These are phyloP conservation scores for Gadus macrocephalus DNA, from an alignment of 2,113 vertebrate genomes.

Conservation along the genomic window DNA sequence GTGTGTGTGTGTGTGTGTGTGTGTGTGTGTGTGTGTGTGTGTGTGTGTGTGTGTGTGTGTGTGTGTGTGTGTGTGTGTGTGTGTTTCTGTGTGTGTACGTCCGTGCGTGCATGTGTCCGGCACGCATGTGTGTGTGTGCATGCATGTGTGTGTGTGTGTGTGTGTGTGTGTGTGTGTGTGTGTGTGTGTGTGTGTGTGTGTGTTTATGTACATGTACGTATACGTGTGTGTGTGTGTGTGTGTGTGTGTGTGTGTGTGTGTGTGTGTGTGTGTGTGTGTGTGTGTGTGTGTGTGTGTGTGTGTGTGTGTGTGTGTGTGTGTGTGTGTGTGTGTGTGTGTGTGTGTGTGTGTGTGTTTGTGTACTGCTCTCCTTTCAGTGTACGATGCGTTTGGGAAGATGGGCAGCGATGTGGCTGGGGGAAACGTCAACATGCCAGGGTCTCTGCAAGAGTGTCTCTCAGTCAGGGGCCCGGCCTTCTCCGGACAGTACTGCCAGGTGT, in stretches of 20 bases:
- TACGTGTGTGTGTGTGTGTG: too few species aligned
- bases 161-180: not conserved
- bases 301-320: conserved; percentile 7
- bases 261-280: conserved; percentile 5
- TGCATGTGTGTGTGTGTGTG: too few species aligned
- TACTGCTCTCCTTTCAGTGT: conserved; percentile 68
- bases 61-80: too few species aligned
- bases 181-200: conserved; percentile 5
- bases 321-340: not conserved
- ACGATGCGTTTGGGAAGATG: conserved; percentile 79
- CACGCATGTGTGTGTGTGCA: too few species aligned
- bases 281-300: not conserved
- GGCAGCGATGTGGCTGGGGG: conserved; percentile 77
- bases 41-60: too few species aligned
- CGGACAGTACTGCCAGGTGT: conserved; percentile 80
- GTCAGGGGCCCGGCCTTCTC: conserved; percentile 58
- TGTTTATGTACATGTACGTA: not conserved
- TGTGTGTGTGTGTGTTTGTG: too few species aligned
- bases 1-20: not conserved
- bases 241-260: too few species aligned
- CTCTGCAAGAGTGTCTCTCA: conserved; percentile 72
- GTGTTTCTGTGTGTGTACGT: not conserved
- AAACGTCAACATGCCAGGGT: conserved; percentile 75
- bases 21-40: too few species aligned
- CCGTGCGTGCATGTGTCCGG: not conserved